Conservation (phyloP, 2,113 vertebrate genomes). For the Rafetus swinhoei region DNA sequence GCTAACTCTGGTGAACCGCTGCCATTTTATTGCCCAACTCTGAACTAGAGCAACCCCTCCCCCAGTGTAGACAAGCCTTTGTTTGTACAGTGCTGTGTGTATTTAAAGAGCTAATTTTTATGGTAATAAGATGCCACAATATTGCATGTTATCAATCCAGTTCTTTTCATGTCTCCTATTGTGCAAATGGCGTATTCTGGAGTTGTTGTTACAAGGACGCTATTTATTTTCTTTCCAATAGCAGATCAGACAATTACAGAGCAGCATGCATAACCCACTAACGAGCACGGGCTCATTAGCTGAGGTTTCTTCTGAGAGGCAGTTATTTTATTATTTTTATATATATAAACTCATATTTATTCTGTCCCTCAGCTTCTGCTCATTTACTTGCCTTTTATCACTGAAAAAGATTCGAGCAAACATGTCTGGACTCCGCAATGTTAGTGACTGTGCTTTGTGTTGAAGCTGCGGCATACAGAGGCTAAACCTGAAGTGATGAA, state of each 20-base stretch:
- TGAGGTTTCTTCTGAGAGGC: not conserved
- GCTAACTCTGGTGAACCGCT: too few species aligned
- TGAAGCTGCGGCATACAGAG: not conserved
- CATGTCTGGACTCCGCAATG: not conserved
- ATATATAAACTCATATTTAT: conserved; percentile 36
- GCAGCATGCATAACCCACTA: not conserved
- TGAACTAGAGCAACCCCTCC: not conserved
- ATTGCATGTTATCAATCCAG: not conserved
- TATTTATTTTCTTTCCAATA: conserved; percentile 40
- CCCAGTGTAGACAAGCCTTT: not conserved
- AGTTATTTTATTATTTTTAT: conserved; percentile 20
- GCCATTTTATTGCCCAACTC: too few species aligned
- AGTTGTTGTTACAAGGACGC: conserved; percentile 3
- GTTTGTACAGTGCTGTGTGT: not conserved
- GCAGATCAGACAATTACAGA: not conserved
- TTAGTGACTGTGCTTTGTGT: not conserved
- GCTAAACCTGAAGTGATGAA: not conserved
- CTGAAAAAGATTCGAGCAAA: conserved; percentile 8
- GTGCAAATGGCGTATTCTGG: not conserved
- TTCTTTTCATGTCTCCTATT: not conserved
- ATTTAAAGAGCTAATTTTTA: not conserved
- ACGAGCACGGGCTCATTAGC: not conserved
- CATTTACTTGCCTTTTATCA: conserved; percentile 30
- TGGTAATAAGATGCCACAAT: not conserved
- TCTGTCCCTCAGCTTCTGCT: conserved; percentile 32